Base-by-base conservation (phyloP, 2,113 vertebrate genomes). In the Saguinus midas region DNA sequence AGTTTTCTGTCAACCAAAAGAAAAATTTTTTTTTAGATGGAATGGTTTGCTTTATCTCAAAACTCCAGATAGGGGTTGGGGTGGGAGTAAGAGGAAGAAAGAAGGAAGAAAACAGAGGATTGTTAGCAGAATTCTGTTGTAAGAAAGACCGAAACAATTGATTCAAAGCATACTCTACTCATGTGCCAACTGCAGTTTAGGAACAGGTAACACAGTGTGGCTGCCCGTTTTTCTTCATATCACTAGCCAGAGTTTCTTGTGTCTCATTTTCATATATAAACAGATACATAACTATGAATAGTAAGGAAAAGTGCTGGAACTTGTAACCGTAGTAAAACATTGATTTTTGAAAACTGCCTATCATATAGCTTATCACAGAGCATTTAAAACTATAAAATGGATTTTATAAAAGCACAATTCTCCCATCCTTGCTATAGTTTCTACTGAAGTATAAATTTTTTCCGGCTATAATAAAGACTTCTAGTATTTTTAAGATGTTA, bases 321-420 rank as follows among this genome's bases (percentile, higher is more conserved):
- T 79, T 73, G 80, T 61, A 86, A 88, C 82, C 68, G 40, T 90
- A 85, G 37, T 17, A 37, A 89, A 90, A 82, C 48, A 73, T 21
- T 94, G 68, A 27, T 86, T 82, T 79, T 90, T 95, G 50, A 94
- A 95, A 95, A 43, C 75, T 93, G 64, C 61, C 78, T 94, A 21
- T 75, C 72, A 80, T 82, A 48, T 76, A 48, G 72, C 68, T 73
- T 95, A n/a, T 75, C 76, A 80, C 78, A 48, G 17, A 78, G 75
- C 57, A 78, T 68, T 90, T 82, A 64, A 78, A 81, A 73, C 52
- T 94, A 50, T 85, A 40, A 89, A 68, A 80, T 93, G 21, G 76
- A 21, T 43, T 95, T 87, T 91, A 52, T 52, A 52, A 93, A 92
- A 76, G 25, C 12, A 50, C 76, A 87, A 16, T 78, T 79, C 35